Evolutionary conservation across 2,113 vertebrate species (phyloP).

Genomic region (Bucco capensis): DNA sequence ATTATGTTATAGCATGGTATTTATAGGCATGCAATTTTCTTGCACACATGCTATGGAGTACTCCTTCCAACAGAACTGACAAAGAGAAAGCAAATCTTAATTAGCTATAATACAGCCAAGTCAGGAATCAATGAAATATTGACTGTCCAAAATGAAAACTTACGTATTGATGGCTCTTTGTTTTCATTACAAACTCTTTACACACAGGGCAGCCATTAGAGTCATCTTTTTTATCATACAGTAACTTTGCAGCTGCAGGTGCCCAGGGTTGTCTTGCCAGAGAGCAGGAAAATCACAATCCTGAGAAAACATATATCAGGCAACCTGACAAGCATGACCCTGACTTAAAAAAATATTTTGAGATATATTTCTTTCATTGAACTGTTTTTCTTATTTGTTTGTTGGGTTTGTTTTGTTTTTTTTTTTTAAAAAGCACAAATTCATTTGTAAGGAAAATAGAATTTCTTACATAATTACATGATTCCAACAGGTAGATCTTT

Average conservation of each 20-base stretch:
- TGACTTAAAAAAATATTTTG: neutral
- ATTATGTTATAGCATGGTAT: neutral
- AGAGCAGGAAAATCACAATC: neutral
- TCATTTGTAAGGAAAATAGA: neutral
- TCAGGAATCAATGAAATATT: neutral
- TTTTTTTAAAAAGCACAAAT: neutral
- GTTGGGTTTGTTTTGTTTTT: fast-evolving
- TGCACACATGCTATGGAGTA: neutral
- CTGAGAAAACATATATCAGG: neutral
- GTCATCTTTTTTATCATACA: neutral
- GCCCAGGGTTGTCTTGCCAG: neutral
- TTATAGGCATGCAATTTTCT: neutral
- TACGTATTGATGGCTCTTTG: neutral
- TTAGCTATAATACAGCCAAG: neutral
- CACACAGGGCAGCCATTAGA: neutral
- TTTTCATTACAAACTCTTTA: neutral
- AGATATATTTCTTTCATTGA: neutral
- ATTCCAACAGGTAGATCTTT: neutral
- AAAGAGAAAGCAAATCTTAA: neutral
- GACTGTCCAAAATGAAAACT: neutral
- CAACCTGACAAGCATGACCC: neutral
- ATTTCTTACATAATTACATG: neutral
- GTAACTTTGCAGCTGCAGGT: neutral
- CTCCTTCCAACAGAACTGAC: neutral
- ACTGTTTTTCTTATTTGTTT: too few species aligned